These are phyloP conservation scores for Caenorhabditis brenneri DNA, from an alignment of 1,140 invertebrate genomes.

Conservation along the genomic window DNA sequence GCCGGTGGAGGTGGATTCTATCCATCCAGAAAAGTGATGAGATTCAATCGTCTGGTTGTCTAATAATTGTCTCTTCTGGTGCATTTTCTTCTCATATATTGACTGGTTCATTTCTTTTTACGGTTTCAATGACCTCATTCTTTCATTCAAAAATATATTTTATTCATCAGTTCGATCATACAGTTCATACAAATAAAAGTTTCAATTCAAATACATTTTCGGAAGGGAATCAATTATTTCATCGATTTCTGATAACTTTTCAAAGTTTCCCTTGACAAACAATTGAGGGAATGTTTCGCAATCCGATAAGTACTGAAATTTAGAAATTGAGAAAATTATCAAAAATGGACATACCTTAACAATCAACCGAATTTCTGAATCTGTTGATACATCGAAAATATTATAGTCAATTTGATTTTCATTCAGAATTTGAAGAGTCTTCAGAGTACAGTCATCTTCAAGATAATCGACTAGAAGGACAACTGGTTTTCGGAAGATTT, in stretches of 20 bases:
- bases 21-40: neutral
- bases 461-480: slow-evolving; percentile 6
- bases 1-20: neutral
- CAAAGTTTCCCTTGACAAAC: slow-evolving; percentile 1
- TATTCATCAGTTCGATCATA: too few species aligned
- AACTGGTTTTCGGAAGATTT: slow-evolving; percentile 10
- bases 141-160: neutral
- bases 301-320: slow-evolving; percentile 9
- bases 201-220: neutral
- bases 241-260: neutral
- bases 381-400: slow-evolving; percentile 26
- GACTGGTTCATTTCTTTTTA: neutral
- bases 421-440: neutral
- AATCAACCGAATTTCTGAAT: slow-evolving; percentile 4
- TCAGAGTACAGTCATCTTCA: neutral
- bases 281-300: slow-evolving; percentile 19
- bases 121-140: neutral
- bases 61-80: neutral
- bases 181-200: too few species aligned
- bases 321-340: too few species aligned
- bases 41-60: neutral
- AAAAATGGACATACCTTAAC: neutral
- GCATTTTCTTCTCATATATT: neutral
- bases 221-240: neutral
- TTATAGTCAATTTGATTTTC: slow-evolving; percentile 4